Conservation (phyloP, 2,113 vertebrate species). For the Panthera tigris region DNA sequence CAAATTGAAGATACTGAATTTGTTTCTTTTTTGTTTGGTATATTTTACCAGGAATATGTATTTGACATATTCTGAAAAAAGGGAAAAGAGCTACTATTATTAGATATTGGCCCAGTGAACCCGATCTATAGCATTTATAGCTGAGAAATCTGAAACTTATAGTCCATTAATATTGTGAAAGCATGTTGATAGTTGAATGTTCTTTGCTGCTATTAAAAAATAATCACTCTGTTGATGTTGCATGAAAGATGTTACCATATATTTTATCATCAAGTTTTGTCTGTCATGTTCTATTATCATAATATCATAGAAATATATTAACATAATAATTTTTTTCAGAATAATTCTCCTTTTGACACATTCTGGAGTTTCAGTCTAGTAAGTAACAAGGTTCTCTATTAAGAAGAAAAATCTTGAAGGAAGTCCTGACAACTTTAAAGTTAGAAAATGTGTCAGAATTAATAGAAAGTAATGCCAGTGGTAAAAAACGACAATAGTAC, state of each 20-base stretch:
- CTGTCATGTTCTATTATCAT: conserved; percentile 41
- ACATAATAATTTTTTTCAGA: conserved; percentile 22
- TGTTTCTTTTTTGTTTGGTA: neutral
- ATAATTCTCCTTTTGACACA: conserved; percentile 13
- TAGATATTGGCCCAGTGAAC: neutral
- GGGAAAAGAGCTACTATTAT: neutral
- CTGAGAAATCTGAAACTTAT: conserved; percentile 16
- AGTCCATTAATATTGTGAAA: conserved; percentile 38
- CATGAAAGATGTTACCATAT: conserved; percentile 1
- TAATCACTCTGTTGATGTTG: conserved; percentile 42
- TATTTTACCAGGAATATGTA: neutral
- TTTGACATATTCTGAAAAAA: neutral
- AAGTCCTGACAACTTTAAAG: conserved; percentile 50
- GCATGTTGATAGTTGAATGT: neutral
- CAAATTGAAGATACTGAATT: neutral
- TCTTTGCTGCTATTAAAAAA: conserved; percentile 46
- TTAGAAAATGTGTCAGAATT: conserved; percentile 30
- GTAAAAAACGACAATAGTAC: neutral
- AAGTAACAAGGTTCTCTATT: neutral
- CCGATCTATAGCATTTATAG: neutral
- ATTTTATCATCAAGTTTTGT: conserved; percentile 39
- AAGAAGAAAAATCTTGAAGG: neutral
- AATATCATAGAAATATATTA: conserved; percentile 32
- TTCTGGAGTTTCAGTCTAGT: conserved; percentile 7
- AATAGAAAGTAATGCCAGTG: neutral